phyloP scores from a whole-genome alignment of 2,797 vertebrate species.

The Lacerta agilis region DNA sequence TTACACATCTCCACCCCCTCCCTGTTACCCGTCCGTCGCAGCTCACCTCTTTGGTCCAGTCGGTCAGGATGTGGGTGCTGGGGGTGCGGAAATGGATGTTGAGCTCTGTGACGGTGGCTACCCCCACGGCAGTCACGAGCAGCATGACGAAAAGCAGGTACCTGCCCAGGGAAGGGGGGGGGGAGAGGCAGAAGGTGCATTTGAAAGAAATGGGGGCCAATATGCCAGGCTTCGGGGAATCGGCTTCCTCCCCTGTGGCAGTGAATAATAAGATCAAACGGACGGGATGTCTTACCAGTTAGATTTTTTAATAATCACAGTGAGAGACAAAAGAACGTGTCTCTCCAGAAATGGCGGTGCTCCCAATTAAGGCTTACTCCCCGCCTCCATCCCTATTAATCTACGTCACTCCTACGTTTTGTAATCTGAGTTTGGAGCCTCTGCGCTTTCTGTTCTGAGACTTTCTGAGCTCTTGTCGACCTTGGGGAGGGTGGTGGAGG shows the following conservation, averaged over 20 bases:
- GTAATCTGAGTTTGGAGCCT: no score
- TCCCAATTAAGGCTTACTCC: no score
- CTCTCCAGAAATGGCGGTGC: no score
- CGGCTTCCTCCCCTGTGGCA: no score
- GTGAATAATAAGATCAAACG: no score
- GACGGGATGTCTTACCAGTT: no score
- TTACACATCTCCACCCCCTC: not conserved
- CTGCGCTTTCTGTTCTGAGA: no score
- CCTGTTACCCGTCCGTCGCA: not conserved
- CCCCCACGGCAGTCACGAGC: slow-evolving; percentile 89
- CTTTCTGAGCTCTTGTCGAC: not conserved
- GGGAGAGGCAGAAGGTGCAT: not conserved
- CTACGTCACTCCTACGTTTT: no score
- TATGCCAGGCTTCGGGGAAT: not conserved
- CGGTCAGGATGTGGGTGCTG: slow-evolving; percentile 91
- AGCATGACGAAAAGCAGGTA: slow-evolving; percentile 98
- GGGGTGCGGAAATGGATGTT: slow-evolving; percentile 96
- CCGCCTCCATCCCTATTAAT: no score
- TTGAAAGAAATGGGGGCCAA: not conserved
- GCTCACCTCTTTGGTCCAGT: slow-evolving; percentile 88
- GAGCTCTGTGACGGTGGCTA: slow-evolving; percentile 90
- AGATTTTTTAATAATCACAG: no score
- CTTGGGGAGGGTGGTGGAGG: no score
- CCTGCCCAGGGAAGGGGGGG: slow-evolving; percentile 72
- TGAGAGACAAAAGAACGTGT: no score